A percentile compares a stretch with the other conserved stretches of the same genome.
Evolutionary conservation across 1,140 invertebrate species (phyloP).

Genomic region (Drosophila varians): DNA sequence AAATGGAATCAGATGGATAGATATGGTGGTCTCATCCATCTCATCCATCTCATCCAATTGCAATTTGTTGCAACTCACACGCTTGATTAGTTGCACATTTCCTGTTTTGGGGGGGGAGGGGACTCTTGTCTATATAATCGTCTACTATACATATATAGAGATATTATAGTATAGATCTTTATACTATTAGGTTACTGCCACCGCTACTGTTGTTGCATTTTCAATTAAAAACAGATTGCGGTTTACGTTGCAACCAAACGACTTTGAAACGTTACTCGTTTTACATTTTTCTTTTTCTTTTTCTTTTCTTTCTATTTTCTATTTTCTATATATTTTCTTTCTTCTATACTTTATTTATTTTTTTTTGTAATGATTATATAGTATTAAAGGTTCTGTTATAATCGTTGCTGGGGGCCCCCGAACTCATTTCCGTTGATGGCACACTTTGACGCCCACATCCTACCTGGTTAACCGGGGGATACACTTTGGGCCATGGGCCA

Average conservation of each 20-base stretch:
- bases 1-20: no score
- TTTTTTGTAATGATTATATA: constrained; percentile 7
- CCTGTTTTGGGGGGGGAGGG: no score
- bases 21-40: no score
- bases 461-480: not conserved
- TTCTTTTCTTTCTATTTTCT: not conserved
- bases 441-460: constrained; percentile 43
- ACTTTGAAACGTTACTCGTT: constrained; percentile 74
- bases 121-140: no score
- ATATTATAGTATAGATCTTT: constrained; percentile 1
- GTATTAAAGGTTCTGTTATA: constrained; percentile 2
- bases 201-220: constrained; percentile 24
- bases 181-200: constrained; percentile 40
- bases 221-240: constrained; percentile 77
- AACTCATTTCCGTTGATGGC: constrained; percentile 21
- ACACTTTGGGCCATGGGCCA: not conserved
- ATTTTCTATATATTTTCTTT: no score
- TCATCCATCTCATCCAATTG: constrained; percentile 15
- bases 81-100: constrained; percentile 75
- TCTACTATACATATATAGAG: not conserved
- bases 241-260: constrained; percentile 58
- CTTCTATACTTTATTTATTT: no score
- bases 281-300: constrained; percentile 31
- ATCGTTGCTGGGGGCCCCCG: no score
- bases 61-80: constrained; percentile 71